Evolutionary conservation across 2,888 invertebrate genomes (phyloP), one percentile per base, ranked within the genome.

Genomic region (Tricholauxania praeusta): DNA sequence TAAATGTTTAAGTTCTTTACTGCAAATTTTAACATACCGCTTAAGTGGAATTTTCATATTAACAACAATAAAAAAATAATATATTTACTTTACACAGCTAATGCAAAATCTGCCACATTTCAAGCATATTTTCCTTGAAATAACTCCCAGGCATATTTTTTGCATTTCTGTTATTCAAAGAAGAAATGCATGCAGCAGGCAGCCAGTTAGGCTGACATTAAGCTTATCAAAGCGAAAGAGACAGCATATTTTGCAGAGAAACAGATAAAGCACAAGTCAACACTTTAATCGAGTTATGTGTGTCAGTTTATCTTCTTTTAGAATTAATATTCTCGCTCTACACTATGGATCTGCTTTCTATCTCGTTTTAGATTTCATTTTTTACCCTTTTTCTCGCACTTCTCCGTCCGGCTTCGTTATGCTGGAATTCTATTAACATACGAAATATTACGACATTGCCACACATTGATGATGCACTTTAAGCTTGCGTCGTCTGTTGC

Each of bases 251-350:
- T 22, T 28, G 12, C 12, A 60, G 28, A 32, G 32, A 15, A 60
- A 8, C 15, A 19, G 14, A 64, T 12, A 47, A 28, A 51, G 17
- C 49, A 22, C 49, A 49, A 64, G 64, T 64, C 64, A 64, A 64
- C 64, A 51, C 15, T 52, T 72, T 67, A 72, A 72, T 72, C 48
- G 39, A 67, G 62, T 72, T 72, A 72, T 53, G 39, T 39, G 39
- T 39, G 67, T 28, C 17, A 72, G 66, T 72, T 72, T 67, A 67
- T 72, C 53, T 63, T 19, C n/a, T 32, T 55, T 69, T 48, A 47
- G 22, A 4, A 22, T 6, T 22, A 22, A 28, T 28, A 17, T 17
- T 15, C 60, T 7, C 15, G 22, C 32, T 28, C 12, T n/a, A 62
- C 28, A 62, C 62, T 62, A 62, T 62, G 60, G 22, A 59, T 28